phyloP scores from a whole-genome alignment of 2,113 vertebrate genomes.

The Lepus timidus region DNA sequence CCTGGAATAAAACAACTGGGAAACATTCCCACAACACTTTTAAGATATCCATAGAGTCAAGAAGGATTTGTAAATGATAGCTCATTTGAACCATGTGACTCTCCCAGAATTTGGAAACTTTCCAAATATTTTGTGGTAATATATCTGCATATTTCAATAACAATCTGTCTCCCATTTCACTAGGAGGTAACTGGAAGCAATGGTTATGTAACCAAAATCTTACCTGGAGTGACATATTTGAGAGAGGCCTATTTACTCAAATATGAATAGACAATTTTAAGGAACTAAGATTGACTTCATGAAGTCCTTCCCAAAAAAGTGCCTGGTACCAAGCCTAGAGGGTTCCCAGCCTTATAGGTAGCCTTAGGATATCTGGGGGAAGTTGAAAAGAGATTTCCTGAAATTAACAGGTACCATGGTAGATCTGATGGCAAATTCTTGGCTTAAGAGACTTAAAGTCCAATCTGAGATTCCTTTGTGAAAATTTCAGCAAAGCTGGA shows the following conservation, averaged over 20 bases:
- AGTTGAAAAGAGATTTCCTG: neutral
- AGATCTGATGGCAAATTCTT: slow-evolving; percentile 2
- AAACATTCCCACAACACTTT: neutral
- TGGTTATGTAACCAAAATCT: neutral
- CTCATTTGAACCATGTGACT: neutral
- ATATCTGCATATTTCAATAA: neutral
- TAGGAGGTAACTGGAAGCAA: neutral
- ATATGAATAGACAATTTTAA: neutral
- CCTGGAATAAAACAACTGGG: no score
- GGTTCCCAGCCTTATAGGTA: neutral
- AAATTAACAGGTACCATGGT: neutral
- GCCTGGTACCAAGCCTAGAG: neutral
- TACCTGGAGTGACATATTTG: neutral
- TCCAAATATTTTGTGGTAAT: neutral
- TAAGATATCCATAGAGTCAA: neutral
- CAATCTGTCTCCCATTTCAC: neutral
- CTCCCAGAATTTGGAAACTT: neutral
- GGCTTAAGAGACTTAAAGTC: neutral
- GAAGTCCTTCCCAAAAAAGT: neutral
- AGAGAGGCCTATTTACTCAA: neutral
- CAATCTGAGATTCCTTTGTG: neutral
- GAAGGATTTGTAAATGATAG: slow-evolving; percentile 4
- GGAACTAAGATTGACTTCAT: neutral
- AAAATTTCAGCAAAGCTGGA: neutral
- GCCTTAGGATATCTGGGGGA: neutral